A percentile compares a stretch with the other conserved stretches of the same genome.
These are phyloP conservation scores for Ptychadena robeensis DNA, from an alignment of 2,797 vertebrate species.

Conservation along the genomic window DNA sequence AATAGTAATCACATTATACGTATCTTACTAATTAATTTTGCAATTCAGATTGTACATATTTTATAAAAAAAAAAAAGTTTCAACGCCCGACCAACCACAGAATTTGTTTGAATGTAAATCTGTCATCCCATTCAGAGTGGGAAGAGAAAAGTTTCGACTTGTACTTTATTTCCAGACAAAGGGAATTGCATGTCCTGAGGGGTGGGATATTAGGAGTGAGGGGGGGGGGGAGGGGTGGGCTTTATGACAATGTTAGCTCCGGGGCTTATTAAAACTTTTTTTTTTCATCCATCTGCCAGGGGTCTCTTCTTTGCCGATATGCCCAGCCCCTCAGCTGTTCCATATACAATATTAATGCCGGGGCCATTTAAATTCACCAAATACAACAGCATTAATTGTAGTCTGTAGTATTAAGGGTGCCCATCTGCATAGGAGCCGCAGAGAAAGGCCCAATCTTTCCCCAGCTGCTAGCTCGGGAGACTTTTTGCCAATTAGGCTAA, in stretches of 20 bases:
- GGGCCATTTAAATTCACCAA: conserved; percentile 77
- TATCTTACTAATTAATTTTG: too few relatives aligned
- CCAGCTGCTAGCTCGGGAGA: conserved; percentile 81
- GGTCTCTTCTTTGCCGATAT: conserved; percentile 79
- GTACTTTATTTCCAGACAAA: conserved; percentile 78
- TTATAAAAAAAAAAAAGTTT: too few relatives aligned
- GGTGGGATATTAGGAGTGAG: conserved; percentile 67
- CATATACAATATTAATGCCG: conserved; percentile 95
- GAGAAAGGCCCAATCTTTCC: conserved; percentile 77
- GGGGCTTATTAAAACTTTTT: conserved; percentile 84
- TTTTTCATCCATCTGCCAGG: conserved; percentile 96
- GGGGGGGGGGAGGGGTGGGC: conserved; percentile 68
- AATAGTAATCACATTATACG: too few relatives aligned
- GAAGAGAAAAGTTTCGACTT: conserved; percentile 62
- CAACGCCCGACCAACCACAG: background rate
- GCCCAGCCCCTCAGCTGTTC: conserved; percentile 88
- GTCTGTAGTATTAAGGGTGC: conserved; percentile 78
- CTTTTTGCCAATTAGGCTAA: conserved; percentile 81
- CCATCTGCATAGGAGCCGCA: conserved; percentile 87
- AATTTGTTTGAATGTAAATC: conserved; percentile 55
- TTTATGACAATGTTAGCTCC: conserved; percentile 80
- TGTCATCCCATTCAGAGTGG: background rate
- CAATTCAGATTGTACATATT: too few relatives aligned
- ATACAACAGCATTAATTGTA: conserved; percentile 81
- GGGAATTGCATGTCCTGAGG: conserved; percentile 75